Evolutionary conservation across 2,113 vertebrate genomes (phyloP).

Genomic region (Petromus typicus): DNA sequence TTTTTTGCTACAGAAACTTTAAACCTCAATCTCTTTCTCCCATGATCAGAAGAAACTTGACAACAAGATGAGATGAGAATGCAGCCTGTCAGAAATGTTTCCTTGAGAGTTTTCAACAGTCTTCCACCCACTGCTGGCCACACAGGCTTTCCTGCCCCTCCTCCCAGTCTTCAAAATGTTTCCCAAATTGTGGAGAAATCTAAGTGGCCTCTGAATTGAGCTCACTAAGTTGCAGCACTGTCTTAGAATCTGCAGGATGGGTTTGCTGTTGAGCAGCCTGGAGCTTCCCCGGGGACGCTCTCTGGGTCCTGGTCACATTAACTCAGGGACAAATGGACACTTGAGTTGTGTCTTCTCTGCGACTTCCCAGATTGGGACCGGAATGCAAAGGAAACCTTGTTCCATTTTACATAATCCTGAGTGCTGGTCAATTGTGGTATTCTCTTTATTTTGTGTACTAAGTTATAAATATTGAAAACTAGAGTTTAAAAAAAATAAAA

Average conservation of each 20-base stretch:
- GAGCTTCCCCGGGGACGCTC: not conserved
- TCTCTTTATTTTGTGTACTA: not conserved
- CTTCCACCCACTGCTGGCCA: not conserved
- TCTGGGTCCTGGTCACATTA: not conserved
- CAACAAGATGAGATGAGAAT: not conserved
- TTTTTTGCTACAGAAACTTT: not conserved
- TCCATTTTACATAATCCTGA: not conserved
- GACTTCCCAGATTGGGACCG: not conserved
- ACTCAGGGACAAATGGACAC: not conserved
- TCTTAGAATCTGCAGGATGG: accelerated
- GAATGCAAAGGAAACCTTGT: not conserved
- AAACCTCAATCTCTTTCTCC: not conserved
- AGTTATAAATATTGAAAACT: not conserved
- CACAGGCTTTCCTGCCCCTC: not conserved
- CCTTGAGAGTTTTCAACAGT: not conserved
- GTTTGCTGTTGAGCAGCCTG: not conserved
- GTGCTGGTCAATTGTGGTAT: not conserved
- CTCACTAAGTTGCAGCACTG: accelerated
- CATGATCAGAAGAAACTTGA: not conserved
- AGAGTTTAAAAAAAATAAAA: not conserved
- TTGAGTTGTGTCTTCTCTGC: not conserved
- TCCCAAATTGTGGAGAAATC: not conserved
- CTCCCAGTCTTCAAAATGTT: not conserved
- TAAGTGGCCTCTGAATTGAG: not conserved
- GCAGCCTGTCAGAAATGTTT: not conserved